These are phyloP conservation scores for Chymomyza procnemis DNA, from an alignment of 2,888 invertebrate species.

Conservation along the genomic window DNA sequence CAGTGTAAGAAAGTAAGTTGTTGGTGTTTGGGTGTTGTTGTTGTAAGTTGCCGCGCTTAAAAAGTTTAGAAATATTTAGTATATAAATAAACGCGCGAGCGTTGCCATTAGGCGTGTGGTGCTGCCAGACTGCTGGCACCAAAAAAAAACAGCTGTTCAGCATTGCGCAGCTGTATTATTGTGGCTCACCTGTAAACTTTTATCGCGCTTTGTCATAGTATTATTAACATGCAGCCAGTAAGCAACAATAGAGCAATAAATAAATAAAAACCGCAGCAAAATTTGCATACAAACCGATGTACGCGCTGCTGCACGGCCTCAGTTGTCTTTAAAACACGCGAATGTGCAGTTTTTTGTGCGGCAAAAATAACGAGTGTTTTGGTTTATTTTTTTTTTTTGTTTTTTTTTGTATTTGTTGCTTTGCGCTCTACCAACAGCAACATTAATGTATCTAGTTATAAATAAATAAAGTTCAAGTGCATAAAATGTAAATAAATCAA, in stretches of 20 bases:
- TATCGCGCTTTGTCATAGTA: neutral
- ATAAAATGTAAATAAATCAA: slow-evolving; percentile 21
- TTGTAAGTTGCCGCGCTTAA: no score
- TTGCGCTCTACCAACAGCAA: neutral
- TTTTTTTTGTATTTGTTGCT: no score
- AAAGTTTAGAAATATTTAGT: no score
- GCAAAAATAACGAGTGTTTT: slow-evolving; percentile 2
- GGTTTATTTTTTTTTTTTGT: neutral
- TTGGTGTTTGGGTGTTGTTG: no score
- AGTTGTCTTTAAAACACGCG: slow-evolving; percentile 33
- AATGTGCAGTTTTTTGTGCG: slow-evolving; percentile 17
- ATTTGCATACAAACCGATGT: neutral
- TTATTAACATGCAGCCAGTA: neutral
- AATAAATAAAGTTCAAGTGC: slow-evolving; percentile 29
- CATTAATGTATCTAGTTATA: neutral
- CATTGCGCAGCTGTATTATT: neutral
- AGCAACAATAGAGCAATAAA: neutral
- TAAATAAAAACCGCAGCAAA: neutral
- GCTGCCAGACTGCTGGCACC: no score
- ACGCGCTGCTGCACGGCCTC: neutral
- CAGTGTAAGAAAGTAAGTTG: no score
- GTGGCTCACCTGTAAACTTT: neutral
- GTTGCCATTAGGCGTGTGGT: no score
- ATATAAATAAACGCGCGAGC: no score
- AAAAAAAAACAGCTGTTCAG: neutral